A percentile compares a stretch with the other conserved stretches of the same genome.
phyloP scores from a whole-genome alignment of 2,113 vertebrate species.

The Xiphophorus maculatus region DNA sequence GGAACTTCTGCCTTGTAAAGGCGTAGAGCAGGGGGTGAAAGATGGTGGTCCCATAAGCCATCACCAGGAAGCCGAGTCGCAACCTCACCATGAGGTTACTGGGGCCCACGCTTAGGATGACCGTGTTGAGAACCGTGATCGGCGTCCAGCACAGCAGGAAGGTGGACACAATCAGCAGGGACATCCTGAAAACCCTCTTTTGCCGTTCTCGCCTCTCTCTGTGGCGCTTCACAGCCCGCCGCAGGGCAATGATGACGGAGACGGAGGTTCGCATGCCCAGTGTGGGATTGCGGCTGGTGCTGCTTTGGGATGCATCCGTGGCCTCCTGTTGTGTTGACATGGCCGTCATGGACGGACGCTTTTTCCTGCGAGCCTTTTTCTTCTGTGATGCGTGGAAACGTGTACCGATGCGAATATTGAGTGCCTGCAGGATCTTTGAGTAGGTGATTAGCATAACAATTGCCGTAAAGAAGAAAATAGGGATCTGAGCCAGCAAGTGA shows the following conservation, averaged over 20 bases:
- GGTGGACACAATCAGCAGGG: slow-evolving; percentile 96
- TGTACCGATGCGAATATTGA: slow-evolving; percentile 97
- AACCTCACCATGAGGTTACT: slow-evolving; percentile 93
- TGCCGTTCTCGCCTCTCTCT: slow-evolving; percentile 95
- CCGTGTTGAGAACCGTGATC: slow-evolving; percentile 96
- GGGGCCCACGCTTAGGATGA: slow-evolving; percentile 92
- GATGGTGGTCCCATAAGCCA: slow-evolving; percentile 98
- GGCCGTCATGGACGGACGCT: slow-evolving; percentile 88
- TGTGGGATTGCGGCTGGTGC: slow-evolving; percentile 85
- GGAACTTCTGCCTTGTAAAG: slow-evolving; percentile 98
- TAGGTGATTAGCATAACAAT: slow-evolving; percentile 98
- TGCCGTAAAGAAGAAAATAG: slow-evolving; percentile 96
- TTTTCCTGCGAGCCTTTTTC: slow-evolving; percentile 94
- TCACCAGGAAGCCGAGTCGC: slow-evolving; percentile 96
- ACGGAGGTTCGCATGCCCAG: slow-evolving; percentile 96
- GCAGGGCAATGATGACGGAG: slow-evolving; percentile 96
- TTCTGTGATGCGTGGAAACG: slow-evolving; percentile 93
- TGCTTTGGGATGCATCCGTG: slow-evolving; percentile 80
- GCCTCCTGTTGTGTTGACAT: slow-evolving; percentile 89
- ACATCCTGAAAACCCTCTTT: slow-evolving; percentile 97
- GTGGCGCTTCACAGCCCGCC: slow-evolving; percentile 94
- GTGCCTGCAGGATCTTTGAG: slow-evolving; percentile 96
- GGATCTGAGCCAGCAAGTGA: slow-evolving; percentile 96
- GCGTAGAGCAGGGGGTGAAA: slow-evolving; percentile 97
- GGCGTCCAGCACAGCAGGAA: slow-evolving; percentile 99